Base-by-base conservation (phyloP, 2,113 vertebrate species). In the Chionis minor region DNA sequence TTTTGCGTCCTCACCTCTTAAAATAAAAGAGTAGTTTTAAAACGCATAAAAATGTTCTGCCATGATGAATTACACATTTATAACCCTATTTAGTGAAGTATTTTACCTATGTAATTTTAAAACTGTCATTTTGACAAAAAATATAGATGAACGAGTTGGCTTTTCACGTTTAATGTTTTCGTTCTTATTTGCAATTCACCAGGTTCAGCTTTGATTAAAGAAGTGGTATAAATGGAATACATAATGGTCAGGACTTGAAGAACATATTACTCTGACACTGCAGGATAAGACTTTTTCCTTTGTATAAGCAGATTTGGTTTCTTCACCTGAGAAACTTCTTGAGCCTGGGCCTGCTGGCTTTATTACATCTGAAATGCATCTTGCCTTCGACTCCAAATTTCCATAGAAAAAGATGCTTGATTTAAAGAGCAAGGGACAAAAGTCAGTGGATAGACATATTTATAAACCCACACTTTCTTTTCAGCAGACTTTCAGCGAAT, bases 121-220 rank as follows among this genome's bases (percentile, higher is more conserved):
- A 97, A 96, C 97, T 98, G 98, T 98, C 97, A 98, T 97, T 98
- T 98, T 97, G 97, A 97, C 97, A 97, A 98, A 98, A 98, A 98
- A 98, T 98, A 98, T 98, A 97, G 97, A 97, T 91, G 94, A 97
- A 92, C 77, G 20, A 98, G 97, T 97, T 98, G 97, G 97, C 97
- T 97, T 98, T 98, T 98, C 97, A 97, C 97, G 96, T 98, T 98
- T 98, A 98, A 98, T 97, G 92, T 98, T 98, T 98, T 97, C 61
- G 42, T 97, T 97, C 95, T 96, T 98, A 98, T 97, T 98, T 98
- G 97, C 96, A 98, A 98, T 98, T 98, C 94, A 97, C 97, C 93
- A 89, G 81, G 94, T 96, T 98, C 95, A 96, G 92, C 95, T 98
- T 98, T 98, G 97, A 98, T 98, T 98, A 98, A 98, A 97, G 95